These are phyloP conservation scores for Parnassius orleans DNA, from an alignment of 2,888 invertebrate species.

Conservation along the genomic window DNA sequence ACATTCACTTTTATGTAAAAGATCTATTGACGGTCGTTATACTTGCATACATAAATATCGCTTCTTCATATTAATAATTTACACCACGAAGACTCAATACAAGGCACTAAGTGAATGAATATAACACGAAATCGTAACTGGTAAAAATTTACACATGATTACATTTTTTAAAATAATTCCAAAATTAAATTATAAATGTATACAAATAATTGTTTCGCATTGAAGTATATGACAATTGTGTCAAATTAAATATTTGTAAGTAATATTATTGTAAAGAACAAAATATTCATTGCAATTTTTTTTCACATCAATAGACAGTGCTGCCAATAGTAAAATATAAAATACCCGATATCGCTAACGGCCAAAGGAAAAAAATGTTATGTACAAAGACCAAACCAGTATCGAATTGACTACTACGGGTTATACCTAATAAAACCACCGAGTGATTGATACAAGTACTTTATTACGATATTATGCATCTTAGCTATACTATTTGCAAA, in stretches of 20 bases:
- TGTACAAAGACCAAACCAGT: too few relatives aligned
- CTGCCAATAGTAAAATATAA: slow-evolving; percentile 6
- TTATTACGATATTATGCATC: too few relatives aligned
- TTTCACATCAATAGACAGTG: slow-evolving; percentile 10
- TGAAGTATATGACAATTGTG: slow-evolving; percentile 6
- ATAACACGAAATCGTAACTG: slow-evolving; percentile 20
- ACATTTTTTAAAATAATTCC: slow-evolving; percentile 4
- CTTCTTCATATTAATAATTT: slow-evolving; percentile 20
- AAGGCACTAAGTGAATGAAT: slow-evolving; percentile 26
- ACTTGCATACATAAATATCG: slow-evolving; percentile 24
- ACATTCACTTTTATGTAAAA: slow-evolving; percentile 21
- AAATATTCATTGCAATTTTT: slow-evolving; percentile 27
- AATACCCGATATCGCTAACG: too few relatives aligned
- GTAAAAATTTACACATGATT: slow-evolving; percentile 11
- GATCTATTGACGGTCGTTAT: slow-evolving; percentile 17
- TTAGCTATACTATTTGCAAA: too few relatives aligned
- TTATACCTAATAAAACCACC: too few relatives aligned
- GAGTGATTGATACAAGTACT: too few relatives aligned
- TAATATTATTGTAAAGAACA: slow-evolving; percentile 22
- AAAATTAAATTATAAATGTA: slow-evolving; percentile 1
- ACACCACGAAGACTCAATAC: slow-evolving; percentile 21
- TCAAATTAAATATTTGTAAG: slow-evolving; percentile 15
- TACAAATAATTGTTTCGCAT: slow-evolving; percentile 10
- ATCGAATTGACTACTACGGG: too few relatives aligned
- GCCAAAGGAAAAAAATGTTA: too few relatives aligned